Evolutionary conservation across 2,113 vertebrate species (phyloP).

Genomic region (Eurypyga helias): DNA sequence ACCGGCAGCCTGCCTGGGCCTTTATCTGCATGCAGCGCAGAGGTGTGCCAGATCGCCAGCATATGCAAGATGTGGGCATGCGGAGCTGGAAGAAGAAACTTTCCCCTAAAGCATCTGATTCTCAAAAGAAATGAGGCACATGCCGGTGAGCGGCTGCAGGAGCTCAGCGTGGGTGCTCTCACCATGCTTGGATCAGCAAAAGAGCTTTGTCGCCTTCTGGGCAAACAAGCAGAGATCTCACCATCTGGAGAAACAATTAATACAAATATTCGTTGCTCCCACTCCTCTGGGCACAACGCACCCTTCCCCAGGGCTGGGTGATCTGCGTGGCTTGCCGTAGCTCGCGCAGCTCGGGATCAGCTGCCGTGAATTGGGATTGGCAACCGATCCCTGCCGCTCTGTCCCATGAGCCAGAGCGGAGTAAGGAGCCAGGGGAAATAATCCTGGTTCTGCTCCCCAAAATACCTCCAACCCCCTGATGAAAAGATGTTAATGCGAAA

Average conservation of each 20-base stretch:
- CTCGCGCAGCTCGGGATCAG: neutral
- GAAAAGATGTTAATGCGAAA: neutral
- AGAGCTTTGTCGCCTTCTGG: neutral
- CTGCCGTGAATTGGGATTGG: neutral
- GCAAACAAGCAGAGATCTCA: neutral
- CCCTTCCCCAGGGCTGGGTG: neutral
- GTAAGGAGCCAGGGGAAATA: neutral
- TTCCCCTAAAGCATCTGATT: conserved; percentile 63
- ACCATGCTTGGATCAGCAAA: accelerated
- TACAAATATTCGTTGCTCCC: neutral
- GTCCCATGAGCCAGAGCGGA: neutral
- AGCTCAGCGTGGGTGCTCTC: neutral
- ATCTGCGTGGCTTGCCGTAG: accelerated
- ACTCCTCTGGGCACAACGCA: neutral
- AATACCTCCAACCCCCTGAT: accelerated
- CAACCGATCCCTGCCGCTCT: neutral
- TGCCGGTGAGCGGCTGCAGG: neutral
- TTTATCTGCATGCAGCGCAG: conserved; percentile 11
- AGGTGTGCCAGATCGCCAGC: conserved; percentile 10
- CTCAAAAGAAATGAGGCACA: conserved; percentile 56
- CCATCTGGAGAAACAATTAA: neutral
- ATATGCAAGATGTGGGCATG: conserved; percentile 49
- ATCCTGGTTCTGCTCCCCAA: neutral
- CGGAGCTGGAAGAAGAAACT: conserved; percentile 48
- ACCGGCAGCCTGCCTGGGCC: neutral